phyloP scores from a whole-genome alignment of 2,797 vertebrate species.

The Tokudaia muenninki region DNA sequence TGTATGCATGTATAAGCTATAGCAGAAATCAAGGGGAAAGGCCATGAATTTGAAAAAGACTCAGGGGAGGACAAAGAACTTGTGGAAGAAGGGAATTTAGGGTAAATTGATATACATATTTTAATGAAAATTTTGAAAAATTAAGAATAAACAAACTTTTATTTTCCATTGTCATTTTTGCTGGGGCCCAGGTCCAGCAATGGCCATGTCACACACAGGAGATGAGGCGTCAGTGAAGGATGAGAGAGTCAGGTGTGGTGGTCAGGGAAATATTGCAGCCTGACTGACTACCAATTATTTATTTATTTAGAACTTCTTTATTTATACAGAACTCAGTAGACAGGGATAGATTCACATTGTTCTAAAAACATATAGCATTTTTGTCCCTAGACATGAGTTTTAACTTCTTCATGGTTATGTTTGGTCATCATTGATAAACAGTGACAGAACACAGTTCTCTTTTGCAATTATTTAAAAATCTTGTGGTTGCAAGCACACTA shows the following conservation, averaged over 20 bases:
- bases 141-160: neutral
- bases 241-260: neutral
- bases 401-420: neutral
- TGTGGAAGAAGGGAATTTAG: neutral
- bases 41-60: neutral
- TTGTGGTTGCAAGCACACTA: neutral
- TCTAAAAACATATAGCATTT: neutral
- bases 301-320: neutral
- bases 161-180: neutral
- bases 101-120: too few relatives aligned
- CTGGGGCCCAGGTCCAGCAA: accelerated
- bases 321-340: neutral
- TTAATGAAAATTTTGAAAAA: neutral
- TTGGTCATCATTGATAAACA: neutral
- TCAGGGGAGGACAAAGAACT: neutral
- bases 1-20: too few relatives aligned
- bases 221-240: neutral
- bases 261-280: neutral
- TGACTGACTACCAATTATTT: neutral
- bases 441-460: neutral
- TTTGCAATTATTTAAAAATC: neutral
- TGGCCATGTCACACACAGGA: too few relatives aligned
- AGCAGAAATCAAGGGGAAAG: neutral
- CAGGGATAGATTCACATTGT: neutral
- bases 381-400: neutral